phyloP scores from a whole-genome alignment of 1,140 invertebrate genomes.

The Eurosta solidaginis region DNA sequence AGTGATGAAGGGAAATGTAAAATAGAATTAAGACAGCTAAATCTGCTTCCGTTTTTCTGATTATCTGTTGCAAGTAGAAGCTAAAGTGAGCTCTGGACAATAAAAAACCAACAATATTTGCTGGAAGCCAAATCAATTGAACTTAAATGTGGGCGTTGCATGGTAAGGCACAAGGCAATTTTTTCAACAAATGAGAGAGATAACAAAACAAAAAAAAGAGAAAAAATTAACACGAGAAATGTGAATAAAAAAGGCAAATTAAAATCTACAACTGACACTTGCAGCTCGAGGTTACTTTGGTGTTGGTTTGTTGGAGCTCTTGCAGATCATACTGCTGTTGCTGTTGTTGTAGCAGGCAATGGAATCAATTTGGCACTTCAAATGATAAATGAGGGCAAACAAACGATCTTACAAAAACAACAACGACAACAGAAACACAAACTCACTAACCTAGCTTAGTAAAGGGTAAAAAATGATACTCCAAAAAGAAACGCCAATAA shows the following conservation, averaged over 20 bases:
- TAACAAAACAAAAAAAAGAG: not conserved
- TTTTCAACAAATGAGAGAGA: not conserved
- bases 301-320: no score
- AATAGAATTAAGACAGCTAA: constrained; percentile 32
- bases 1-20: constrained; percentile 28
- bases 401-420: not conserved
- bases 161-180: no score
- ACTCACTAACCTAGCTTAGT: not conserved
- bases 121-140: constrained; percentile 25
- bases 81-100: not conserved
- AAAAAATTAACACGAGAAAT: not conserved
- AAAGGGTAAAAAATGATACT: not conserved
- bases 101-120: not conserved
- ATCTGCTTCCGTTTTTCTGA: constrained; percentile 31
- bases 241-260: constrained; percentile 19
- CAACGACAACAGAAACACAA: not conserved
- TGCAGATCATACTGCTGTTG: no score
- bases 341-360: constrained; percentile 8
- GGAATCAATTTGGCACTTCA: constrained; percentile 26
- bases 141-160: constrained; percentile 21
- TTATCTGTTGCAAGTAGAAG: constrained; percentile 6
- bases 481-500: not conserved
- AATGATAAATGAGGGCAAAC: constrained; percentile 26
- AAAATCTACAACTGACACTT: constrained; percentile 26
- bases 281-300: no score